Evolutionary conservation across 2,888 invertebrate species (phyloP), one percentile per base, ranked within the genome.

Genomic region (Heliconius hortense): DNA sequence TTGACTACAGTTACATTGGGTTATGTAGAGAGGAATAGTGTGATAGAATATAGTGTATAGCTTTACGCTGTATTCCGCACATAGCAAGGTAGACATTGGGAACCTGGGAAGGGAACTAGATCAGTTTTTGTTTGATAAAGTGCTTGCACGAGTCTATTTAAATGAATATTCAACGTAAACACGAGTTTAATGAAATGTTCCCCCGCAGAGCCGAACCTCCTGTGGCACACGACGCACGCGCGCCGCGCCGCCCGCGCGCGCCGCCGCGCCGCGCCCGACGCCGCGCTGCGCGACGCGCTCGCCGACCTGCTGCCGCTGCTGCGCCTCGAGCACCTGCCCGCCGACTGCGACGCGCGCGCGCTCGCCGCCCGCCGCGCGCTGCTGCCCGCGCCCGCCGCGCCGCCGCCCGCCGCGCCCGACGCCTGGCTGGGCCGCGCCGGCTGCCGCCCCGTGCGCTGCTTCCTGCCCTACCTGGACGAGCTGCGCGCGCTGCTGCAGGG

Each of bases 391-490:
- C 80, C 84, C 48, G 80, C 82, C 78, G 77, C 81, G 60, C 87
- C 71, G 24, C 24, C n/a, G 11, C 24, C 35, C 74, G 96, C 79
- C 95, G 96, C 74, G 95, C 97, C 97, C 95, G 96, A 96, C 86
- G 97, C 97, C 62, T 97, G 97, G 97, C 96, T 97, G 79, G 95
- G 96, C 28, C 95, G 96, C 72, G 66, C 66, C 7, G 97, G 97
- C 75, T 96, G 96, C 86, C 96, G 98, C 10, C 96, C 98, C 81
- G 98, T 99, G 72, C 94, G 99, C 66, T 95, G 98, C 79, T 99
- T 98, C 91, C 96, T 97, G 95, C 98, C 99, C 60, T 98, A 98
- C 89, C 97, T 97, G 83, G 98, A 99, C 88, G 99, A 98, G 56
- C 18, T 69, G 56, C n/a, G 69, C 3, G 69, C 69, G 69, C 64